These are phyloP conservation scores for Tenodera sinensis DNA, from an alignment of 2,888 invertebrate genomes.

Conservation along the genomic window DNA sequence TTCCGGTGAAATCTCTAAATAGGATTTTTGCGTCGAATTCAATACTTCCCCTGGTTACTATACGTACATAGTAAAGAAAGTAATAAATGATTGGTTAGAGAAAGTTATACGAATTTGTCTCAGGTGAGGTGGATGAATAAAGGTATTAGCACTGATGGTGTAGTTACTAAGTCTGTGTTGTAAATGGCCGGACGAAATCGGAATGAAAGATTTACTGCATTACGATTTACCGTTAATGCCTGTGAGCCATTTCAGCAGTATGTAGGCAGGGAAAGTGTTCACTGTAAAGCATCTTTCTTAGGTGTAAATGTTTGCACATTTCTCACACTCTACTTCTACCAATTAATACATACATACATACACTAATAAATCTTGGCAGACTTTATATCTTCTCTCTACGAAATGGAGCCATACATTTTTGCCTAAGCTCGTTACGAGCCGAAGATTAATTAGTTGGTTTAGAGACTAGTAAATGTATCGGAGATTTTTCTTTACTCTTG, in stretches of 20 bases:
- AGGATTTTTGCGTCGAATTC: too few species aligned
- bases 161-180: neutral
- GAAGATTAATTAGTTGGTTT: neutral
- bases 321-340: neutral
- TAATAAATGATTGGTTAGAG: too few species aligned
- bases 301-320: neutral
- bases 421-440: neutral
- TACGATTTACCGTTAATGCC: neutral
- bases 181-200: neutral
- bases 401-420: neutral
- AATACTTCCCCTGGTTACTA: too few species aligned
- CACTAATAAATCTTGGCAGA: neutral
- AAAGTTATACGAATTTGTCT: too few species aligned
- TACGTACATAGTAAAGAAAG: too few species aligned
- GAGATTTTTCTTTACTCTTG: neutral
- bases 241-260: neutral
- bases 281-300: neutral
- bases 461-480: neutral
- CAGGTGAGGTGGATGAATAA: too few species aligned
- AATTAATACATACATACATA: neutral
- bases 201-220: neutral
- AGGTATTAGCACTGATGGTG: too few species aligned
- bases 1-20: too few species aligned
- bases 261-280: neutral
- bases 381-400: neutral